Evolutionary conservation across 1,140 invertebrate species (phyloP).

Genomic region (Fragariocoptes setiger): DNA sequence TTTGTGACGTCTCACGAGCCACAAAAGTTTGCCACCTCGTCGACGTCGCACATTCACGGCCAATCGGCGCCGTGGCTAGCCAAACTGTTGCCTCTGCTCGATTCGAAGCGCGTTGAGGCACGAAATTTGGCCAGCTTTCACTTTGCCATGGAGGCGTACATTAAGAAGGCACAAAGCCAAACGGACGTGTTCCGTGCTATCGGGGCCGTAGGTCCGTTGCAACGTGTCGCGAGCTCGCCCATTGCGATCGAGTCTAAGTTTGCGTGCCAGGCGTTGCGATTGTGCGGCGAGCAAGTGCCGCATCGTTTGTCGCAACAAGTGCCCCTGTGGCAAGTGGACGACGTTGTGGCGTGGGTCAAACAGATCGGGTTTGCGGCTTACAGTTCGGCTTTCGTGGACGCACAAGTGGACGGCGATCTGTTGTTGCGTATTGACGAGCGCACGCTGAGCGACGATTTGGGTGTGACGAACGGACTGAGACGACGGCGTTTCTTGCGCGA

Average conservation of each 20-base stretch:
- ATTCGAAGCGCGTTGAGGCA: constrained; percentile 76
- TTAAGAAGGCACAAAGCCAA: constrained; percentile 81
- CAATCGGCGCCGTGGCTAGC: constrained; percentile 85
- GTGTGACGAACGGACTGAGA: constrained; percentile 66
- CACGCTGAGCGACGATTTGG: constrained; percentile 67
- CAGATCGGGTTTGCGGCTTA: constrained; percentile 60
- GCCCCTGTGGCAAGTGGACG: constrained; percentile 77
- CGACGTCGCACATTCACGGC: constrained; percentile 61
- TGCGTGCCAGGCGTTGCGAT: constrained; percentile 64
- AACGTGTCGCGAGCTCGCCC: constrained; percentile 82
- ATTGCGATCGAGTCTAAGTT: constrained; percentile 91
- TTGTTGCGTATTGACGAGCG: constrained; percentile 65
- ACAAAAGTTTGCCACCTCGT: constrained; percentile 62
- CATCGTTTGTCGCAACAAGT: constrained; percentile 92
- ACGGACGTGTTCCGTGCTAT: constrained; percentile 68
- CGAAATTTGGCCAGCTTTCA: constrained; percentile 88
- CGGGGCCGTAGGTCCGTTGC: constrained; percentile 70
- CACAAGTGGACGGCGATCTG: constrained; percentile 87
- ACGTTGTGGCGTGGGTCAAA: constrained; percentile 89
- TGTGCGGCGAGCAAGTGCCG: constrained; percentile 84
- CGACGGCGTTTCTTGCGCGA: constrained; percentile 72
- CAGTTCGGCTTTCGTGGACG: constrained; percentile 46
- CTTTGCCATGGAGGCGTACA: constrained; percentile 95
- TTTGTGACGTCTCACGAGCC: constrained; percentile 79
- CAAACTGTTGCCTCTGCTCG: constrained; percentile 67